Evolutionary conservation across 2,797 vertebrate species (phyloP).

Genomic region (Hephaestus fuliginosus): DNA sequence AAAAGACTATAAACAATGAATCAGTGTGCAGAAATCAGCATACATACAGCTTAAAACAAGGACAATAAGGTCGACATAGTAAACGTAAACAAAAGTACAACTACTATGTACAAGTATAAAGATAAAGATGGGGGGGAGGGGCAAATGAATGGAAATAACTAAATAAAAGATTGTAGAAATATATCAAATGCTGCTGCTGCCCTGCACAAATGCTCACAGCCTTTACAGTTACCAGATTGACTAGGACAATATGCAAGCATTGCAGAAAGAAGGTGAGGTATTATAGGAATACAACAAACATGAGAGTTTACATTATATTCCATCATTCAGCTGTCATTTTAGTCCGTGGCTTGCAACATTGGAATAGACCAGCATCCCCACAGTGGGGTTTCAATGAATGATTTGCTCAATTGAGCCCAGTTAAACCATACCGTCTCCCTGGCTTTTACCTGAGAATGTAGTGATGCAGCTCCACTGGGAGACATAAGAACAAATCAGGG

Average conservation of each 20-base stretch:
- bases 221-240: no score
- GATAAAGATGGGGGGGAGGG: no score
- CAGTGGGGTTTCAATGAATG: neutral
- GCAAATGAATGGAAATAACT: no score
- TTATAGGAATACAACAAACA: conserved; percentile 10
- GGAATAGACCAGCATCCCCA: neutral
- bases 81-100: no score
- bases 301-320: neutral
- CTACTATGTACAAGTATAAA: no score
- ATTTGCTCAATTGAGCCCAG: neutral
- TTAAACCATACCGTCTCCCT: neutral
- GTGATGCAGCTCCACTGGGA: neutral
- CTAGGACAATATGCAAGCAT: neutral
- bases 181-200: no score
- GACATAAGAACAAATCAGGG: neutral
- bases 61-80: no score
- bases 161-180: no score
- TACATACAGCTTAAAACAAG: no score
- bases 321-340: neutral
- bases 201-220: no score
- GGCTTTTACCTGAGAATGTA: neutral
- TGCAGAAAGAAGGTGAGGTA: neutral
- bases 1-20: neutral
- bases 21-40: no score
- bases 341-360: neutral